Base-by-base conservation (phyloP, 2,797 vertebrate species). In the Spea hammondii region DNA sequence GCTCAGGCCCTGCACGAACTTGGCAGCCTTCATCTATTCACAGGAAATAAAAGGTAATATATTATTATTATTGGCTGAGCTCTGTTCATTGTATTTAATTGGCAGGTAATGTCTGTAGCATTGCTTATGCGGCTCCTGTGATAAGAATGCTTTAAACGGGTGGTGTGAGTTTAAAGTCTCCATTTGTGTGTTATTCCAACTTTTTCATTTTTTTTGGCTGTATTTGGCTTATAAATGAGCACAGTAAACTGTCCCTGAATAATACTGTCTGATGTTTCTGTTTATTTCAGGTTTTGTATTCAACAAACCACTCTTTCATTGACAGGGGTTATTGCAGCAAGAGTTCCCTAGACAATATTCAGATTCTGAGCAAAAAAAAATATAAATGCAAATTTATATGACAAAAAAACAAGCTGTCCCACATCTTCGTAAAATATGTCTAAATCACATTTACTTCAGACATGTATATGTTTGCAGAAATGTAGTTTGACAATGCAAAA, bases 11-110 rank as follows among this genome's bases (percentile, higher is more conserved):
- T 98, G 64, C 94, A 97, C 86, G 94, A 97, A 83, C 88, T 96
- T 82, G 98, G 97, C 87, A 95, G 93, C 89, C 89, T 99, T 79
- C 90, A 95, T n/a, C 87, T 94, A 83, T 98, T 93, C 71, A 88
- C 88, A 45, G 91, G 91, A 85, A 96, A 94, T 87, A 90, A 86
- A 86, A 91, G 92, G 97, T 98, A 90, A 4, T 54, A 70, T 65
- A 32, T 32, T 32, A 32, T 32, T 32, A 32, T 32, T 32, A 32
- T 32, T 32, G 32, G 32, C 32, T 32, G 32, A 32, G 32, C 32
- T 32, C 32, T 32, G 32, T 32, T 32, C 32, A 2, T 32, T 32
- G 32, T 1, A 4, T 64, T 65, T 73, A 49, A 47, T 53, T 6
- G 51, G 51, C 6, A 53, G 1, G 6, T 53, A 53, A 53, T 53